A percentile compares a stretch with the other conserved stretches of the same genome.
phyloP scores from a whole-genome alignment of 2,113 vertebrate genomes.

The Caloenas nicobarica region DNA sequence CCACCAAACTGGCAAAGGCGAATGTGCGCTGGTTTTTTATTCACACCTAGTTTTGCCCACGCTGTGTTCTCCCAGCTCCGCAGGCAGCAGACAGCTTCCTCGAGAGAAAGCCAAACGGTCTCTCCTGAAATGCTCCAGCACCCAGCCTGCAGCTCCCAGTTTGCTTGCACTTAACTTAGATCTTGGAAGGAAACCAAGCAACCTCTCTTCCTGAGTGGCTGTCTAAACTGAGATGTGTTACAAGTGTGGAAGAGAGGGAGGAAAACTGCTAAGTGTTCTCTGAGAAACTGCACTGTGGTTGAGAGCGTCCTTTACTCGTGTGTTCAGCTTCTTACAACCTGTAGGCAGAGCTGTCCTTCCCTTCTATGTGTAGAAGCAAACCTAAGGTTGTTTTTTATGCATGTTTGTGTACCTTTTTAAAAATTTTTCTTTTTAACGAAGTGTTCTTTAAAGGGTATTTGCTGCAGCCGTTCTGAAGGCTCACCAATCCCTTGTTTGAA shows the following conservation, averaged over 20 bases:
- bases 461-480: not conserved
- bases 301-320: not conserved
- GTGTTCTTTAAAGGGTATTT: not conserved
- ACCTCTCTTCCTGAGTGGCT: not conserved
- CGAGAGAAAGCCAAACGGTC: not conserved
- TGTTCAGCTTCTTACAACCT: not conserved
- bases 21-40: not conserved
- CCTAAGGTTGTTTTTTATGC: not conserved
- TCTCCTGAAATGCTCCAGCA: not conserved
- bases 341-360: not conserved
- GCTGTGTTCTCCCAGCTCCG: not conserved
- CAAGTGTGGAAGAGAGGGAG: not conserved
- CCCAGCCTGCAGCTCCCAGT: not conserved
- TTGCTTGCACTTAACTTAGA: not conserved
- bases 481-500: not conserved
- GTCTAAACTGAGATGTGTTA: not conserved
- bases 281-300: not conserved
- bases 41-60: not conserved
- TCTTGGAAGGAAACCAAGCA: not conserved
- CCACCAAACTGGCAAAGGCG: not conserved
- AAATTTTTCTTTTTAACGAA: not conserved
- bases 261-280: not conserved
- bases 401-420: not conserved
- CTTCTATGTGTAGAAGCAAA: fast-evolving
- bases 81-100: not conserved